These are phyloP conservation scores for Grantiella picta DNA, from an alignment of 2,113 vertebrate genomes.

Conservation along the genomic window DNA sequence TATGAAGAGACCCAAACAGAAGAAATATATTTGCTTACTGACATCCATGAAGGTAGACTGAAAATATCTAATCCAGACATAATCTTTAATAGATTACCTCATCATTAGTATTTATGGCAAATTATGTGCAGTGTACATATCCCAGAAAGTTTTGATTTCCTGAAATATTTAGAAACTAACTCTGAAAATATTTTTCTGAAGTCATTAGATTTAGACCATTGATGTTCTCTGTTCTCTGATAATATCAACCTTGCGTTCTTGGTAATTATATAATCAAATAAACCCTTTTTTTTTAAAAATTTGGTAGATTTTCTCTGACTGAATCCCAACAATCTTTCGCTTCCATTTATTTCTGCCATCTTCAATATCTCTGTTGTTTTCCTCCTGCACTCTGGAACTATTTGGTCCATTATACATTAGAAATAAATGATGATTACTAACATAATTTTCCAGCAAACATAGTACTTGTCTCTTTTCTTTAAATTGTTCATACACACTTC, in stretches of 20 bases:
- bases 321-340: not conserved
- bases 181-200: not conserved
- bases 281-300: not conserved
- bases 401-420: not conserved
- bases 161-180: not conserved
- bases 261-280: not conserved
- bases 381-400: not conserved
- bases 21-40: not conserved
- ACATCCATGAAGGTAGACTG: not conserved
- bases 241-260: not conserved
- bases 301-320: not conserved
- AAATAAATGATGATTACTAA: not conserved
- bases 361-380: not conserved
- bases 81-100: not conserved
- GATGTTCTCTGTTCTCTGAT: not conserved
- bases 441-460: not conserved
- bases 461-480: not conserved
- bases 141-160: not conserved
- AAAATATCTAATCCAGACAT: not conserved
- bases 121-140: not conserved
- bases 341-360: not conserved
- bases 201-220: not conserved
- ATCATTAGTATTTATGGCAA: not conserved
- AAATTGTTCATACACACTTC: not conserved
- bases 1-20: not conserved